Evolutionary conservation across 1,140 invertebrate species (phyloP).

Genomic region (Grapholita molesta): DNA sequence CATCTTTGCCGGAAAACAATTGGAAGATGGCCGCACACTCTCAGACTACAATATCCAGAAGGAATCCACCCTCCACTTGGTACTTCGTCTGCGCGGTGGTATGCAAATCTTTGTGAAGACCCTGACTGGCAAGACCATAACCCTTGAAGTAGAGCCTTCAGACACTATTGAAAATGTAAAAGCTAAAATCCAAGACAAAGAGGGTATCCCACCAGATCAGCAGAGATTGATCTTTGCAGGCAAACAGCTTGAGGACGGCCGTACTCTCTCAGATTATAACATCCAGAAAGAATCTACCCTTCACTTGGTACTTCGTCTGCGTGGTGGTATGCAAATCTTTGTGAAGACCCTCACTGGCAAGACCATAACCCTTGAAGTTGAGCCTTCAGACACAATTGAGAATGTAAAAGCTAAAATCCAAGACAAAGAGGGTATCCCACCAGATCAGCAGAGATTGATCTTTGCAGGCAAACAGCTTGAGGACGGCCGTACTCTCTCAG

Average conservation of each 20-base stretch:
- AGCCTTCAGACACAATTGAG: slow-evolving; percentile 4
- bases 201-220: not conserved
- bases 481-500: not conserved
- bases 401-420: slow-evolving; percentile 5
- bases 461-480: not conserved
- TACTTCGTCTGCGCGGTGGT: not conserved
- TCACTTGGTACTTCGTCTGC: not conserved
- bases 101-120: slow-evolving; percentile 6
- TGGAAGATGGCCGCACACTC: not conserved
- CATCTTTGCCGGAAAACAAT: not conserved
- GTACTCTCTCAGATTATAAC: slow-evolving; percentile 1
- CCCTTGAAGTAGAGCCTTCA: not conserved
- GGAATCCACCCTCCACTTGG: not conserved
- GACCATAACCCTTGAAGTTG: not conserved
- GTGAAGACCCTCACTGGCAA: slow-evolving; percentile 4
- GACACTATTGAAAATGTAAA: not conserved
- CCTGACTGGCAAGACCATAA: not conserved
- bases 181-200: not conserved
- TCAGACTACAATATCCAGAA: slow-evolving; percentile 2
- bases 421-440: not conserved
- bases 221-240: not conserved
- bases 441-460: not conserved
- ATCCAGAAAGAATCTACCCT: slow-evolving; percentile 9
- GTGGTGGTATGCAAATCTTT: slow-evolving; percentile 11
- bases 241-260: not conserved